Evolutionary conservation across 2,797 vertebrate species (phyloP).

Genomic region (Melopsittacus undulatus): DNA sequence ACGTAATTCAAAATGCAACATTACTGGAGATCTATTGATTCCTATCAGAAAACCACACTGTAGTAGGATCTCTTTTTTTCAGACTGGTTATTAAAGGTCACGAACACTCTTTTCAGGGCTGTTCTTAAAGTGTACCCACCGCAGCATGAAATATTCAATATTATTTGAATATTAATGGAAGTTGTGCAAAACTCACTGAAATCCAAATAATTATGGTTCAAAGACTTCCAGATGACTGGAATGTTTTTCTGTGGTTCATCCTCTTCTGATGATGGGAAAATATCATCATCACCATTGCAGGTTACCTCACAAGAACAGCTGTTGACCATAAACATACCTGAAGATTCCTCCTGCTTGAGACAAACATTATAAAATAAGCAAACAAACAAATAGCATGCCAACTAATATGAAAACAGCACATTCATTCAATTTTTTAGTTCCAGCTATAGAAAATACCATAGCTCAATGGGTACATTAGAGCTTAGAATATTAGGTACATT

Average conservation of each 20-base stretch:
- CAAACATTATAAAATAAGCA: not conserved
- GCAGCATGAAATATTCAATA: not conserved
- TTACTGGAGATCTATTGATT: not conserved
- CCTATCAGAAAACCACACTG: not conserved
- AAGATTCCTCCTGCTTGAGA: constrained; percentile 25
- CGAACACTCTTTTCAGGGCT: not conserved
- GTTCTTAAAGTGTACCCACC: not conserved
- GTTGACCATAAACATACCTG: not conserved
- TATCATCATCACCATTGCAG: not conserved
- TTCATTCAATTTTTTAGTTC: not conserved
- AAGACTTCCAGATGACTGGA: constrained; percentile 45
- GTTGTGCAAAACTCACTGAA: constrained; percentile 39
- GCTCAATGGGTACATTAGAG: not conserved
- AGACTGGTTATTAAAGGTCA: not conserved
- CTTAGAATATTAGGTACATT: not conserved
- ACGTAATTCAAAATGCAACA: not conserved
- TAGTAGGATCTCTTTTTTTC: not conserved
- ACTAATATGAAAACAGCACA: not conserved
- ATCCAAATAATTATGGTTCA: not conserved
- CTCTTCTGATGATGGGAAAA: constrained; percentile 16
- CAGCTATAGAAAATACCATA: not conserved
- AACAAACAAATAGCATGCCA: not conserved
- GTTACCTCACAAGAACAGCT: constrained; percentile 53
- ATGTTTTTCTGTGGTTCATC: not conserved
- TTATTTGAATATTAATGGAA: not conserved